phyloP scores from a whole-genome alignment of 2,888 invertebrate genomes.

The Quadriops clusia region DNA sequence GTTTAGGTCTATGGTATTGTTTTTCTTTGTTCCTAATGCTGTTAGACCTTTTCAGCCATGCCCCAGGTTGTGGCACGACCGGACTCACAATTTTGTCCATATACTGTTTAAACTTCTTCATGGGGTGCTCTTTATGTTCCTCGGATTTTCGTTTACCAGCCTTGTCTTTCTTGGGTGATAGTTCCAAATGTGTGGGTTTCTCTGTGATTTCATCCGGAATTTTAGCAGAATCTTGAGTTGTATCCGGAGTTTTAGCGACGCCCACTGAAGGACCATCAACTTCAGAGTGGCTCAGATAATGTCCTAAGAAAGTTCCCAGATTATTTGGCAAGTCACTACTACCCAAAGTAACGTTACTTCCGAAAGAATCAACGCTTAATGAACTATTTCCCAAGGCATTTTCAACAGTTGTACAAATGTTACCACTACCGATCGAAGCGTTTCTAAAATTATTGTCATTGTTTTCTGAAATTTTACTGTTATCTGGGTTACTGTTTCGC shows the following conservation, averaged over 20 bases:
- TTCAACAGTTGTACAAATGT: conserved; percentile 15
- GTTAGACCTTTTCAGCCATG: conserved; percentile 54
- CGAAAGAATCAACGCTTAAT: too few relatives aligned
- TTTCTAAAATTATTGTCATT: too few relatives aligned
- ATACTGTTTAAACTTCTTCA: conserved; percentile 52
- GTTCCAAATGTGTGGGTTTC: conserved; percentile 23
- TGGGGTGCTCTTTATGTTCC: conserved; percentile 41
- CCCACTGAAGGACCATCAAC: conserved; percentile 20
- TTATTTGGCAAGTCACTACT: too few relatives aligned
- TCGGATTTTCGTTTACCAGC: conserved; percentile 47
- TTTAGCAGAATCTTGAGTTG: conserved; percentile 32
- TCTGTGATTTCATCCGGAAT: conserved; percentile 26
- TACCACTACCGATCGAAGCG: too few relatives aligned
- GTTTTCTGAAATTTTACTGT: too few relatives aligned
- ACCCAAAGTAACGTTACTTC: too few relatives aligned
- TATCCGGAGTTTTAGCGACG: conserved; percentile 40
- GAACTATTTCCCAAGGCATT: conserved; percentile 12
- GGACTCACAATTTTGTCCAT: conserved; percentile 88
- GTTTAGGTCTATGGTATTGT: conserved; percentile 32
- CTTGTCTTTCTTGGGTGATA: conserved; percentile 38
- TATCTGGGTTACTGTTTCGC: too few relatives aligned
- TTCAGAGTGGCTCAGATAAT: too few relatives aligned
- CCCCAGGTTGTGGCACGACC: conserved; percentile 80
- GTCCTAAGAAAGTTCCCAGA: too few relatives aligned
- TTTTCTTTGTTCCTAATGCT: conserved; percentile 19